A percentile compares a stretch with the other conserved stretches of the same genome.
Evolutionary conservation across 2,113 vertebrate species (phyloP).

Genomic region (Syrrhaptes paradoxus): DNA sequence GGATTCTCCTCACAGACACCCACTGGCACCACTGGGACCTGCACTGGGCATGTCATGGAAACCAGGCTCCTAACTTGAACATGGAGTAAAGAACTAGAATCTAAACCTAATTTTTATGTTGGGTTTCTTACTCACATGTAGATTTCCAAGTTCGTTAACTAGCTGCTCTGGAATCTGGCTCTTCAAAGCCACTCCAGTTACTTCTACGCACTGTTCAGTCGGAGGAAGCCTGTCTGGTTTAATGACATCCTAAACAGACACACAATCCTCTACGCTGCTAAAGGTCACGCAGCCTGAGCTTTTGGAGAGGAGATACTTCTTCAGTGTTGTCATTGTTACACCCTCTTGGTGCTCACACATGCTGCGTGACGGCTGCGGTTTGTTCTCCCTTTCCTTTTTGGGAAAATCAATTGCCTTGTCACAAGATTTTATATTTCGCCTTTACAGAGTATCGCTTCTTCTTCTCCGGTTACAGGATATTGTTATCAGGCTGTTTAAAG

Average conservation of each 20-base stretch:
- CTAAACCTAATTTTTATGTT: neutral
- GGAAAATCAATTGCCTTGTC: constrained; percentile 18
- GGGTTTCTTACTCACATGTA: neutral
- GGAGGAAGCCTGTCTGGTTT: constrained; percentile 26
- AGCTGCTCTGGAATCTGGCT: neutral
- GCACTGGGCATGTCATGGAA: neutral
- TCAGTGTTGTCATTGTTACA: constrained; percentile 5
- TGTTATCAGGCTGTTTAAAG: neutral
- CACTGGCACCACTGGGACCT: neutral
- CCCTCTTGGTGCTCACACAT: neutral
- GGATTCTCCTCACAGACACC: neutral
- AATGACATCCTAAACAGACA: constrained; percentile 47
- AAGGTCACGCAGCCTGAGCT: constrained; percentile 20
- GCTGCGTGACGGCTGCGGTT: neutral
- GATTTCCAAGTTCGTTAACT: neutral
- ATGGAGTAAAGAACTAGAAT: fast-evolving
- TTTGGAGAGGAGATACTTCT: constrained; percentile 6
- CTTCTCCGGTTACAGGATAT: neutral
- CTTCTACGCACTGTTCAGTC: neutral
- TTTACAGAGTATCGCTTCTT: neutral
- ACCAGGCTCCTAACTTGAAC: neutral
- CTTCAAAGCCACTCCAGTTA: neutral
- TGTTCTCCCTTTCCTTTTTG: constrained; percentile 30
- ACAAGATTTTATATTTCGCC: neutral
- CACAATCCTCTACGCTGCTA: neutral